Base-by-base conservation (phyloP, 2,888 invertebrate genomes). In the Lasiommata megera region DNA sequence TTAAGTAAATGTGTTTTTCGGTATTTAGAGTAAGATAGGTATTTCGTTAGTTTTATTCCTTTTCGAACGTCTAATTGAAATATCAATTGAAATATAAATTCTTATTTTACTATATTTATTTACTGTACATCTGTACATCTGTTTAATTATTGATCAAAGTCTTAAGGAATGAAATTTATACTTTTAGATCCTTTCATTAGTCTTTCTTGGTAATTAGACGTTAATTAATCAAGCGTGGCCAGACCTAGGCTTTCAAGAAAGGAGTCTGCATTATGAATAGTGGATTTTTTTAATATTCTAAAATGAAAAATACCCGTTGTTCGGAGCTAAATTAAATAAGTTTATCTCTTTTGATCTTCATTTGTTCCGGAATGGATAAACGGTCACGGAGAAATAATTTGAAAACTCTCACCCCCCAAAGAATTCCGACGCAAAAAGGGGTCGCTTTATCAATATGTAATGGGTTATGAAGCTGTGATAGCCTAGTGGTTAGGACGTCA, bases 251-350 rank as follows among this genome's bases (percentile, higher is more conserved):
- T 29, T 18, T 44, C 47, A 12, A 29, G 40, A 48, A 47, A 47
- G 36, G 44, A 36, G 38, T 40, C 31, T 18, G 17, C 31, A 40
- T 55, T 48, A 55, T 48, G 55, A 55, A 48, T 47, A 48, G 40
- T 47, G 47, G 38, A 51, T 38, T 29, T 38, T 51, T 51, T 51
- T 51, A 47, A 47, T 55, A 55, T 55, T 48, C 47, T 47, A 38
- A 55, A 47, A 48, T 47, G 55, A 41, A 40, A 31, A 34, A 17
- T 47, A 18, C 55, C 41, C 47, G 50, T 55, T 55, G 44, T 56
- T 54, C 46, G 38, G 18, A 29, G 47, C 54, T 51, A 60, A 62
- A 62, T 62, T 57, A 62, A 62, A 60, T 60, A 60, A 62, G 60
- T 62, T 62, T 53, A 54, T 60, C 59, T 54, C 50, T 16, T 50